Conservation (phyloP, 2,888 invertebrate species). For the Theodoxus fluviatilis region DNA sequence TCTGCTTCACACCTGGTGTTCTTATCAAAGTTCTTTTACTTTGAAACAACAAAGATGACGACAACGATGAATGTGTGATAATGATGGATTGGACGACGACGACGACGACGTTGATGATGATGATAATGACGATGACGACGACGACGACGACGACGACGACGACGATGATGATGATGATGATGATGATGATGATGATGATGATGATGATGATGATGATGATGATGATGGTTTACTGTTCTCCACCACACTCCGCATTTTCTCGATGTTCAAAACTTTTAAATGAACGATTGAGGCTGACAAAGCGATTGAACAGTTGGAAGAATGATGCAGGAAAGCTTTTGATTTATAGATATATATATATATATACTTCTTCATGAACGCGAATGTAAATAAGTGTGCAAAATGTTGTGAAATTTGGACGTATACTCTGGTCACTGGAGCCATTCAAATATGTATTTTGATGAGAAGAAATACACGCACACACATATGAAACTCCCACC, state of each 20-base stretch:
- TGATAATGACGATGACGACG: constrained; percentile 4
- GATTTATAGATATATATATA: too few relatives aligned
- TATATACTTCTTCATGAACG: too few relatives aligned
- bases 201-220: neutral
- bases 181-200: constrained; percentile 12
- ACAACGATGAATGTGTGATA: neutral
- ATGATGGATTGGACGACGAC: neutral
- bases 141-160: neutral
- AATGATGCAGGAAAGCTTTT: too few relatives aligned
- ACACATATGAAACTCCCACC: too few relatives aligned
- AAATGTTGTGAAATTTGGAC: constrained; percentile 18
- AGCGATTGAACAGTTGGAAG: too few relatives aligned
- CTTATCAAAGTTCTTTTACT: too few relatives aligned
- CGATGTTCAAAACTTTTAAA: too few relatives aligned
- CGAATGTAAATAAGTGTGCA: constrained; percentile 15
- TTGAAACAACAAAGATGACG: too few relatives aligned
- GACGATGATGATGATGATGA: constrained; percentile 8
- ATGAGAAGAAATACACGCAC: too few relatives aligned
- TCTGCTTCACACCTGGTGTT: neutral
- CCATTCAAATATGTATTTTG: neutral
- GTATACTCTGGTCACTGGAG: constrained; percentile 16
- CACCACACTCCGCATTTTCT: too few relatives aligned
- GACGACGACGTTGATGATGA: neutral
- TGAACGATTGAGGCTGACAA: too few relatives aligned
- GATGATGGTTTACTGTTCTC: neutral